Evolutionary conservation across 2,113 vertebrate species (phyloP).

Genomic region (Hypanus sabinus): DNA sequence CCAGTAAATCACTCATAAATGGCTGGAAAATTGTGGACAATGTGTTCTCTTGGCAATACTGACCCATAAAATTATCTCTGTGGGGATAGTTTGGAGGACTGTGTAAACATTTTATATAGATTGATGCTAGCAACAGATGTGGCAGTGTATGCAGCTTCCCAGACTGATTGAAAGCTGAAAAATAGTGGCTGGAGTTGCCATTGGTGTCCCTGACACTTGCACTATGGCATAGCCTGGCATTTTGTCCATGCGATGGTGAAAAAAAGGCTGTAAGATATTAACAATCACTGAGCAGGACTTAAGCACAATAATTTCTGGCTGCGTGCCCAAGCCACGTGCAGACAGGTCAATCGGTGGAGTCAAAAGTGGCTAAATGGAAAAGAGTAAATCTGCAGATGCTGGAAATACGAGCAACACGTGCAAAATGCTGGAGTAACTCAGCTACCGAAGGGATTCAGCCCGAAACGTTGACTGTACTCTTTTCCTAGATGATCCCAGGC

Average conservation of each 20-base stretch:
- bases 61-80: background rate
- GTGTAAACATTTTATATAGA: background rate
- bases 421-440: no score
- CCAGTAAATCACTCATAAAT: background rate
- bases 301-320: no score
- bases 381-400: no score
- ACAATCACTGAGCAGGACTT: no score
- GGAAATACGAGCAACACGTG: no score
- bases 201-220: background rate
- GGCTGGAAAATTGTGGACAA: background rate
- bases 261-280: background rate
- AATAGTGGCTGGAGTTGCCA: background rate
- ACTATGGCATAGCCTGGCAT: background rate
- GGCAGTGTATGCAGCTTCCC: background rate
- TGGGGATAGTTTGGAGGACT: background rate
- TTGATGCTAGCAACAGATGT: conserved; percentile 1
- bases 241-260: background rate
- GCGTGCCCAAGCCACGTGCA: no score
- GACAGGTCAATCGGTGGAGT: no score
- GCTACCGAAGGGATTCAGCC: no score
- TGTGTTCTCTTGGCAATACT: background rate
- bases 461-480: no score
- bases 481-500: no score
- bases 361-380: no score
- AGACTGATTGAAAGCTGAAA: background rate